Evolutionary conservation across 2,888 invertebrate species (phyloP), one percentile per base, ranked within the genome.

Genomic region (Megamerina dolium): DNA sequence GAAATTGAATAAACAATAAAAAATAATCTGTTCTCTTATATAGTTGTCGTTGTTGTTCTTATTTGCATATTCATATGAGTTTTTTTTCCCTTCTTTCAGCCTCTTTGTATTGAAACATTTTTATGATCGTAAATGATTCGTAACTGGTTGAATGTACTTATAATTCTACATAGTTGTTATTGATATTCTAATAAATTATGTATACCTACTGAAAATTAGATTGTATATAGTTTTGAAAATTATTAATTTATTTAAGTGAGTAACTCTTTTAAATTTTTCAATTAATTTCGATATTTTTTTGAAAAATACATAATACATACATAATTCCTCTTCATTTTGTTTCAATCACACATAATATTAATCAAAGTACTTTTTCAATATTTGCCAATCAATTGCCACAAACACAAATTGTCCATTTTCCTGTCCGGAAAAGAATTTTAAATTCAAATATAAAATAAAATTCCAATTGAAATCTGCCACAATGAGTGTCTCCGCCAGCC

Each of bases 361-460:
- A 61, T 64, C 64, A 63, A 53, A 58, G 54, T 54, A 53, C 36
- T 43, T 57, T 55, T 51, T 53, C 50, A 64, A 58, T 64, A 65
- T 65, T 65, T 66, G 63, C 63, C 66, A 65, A 65, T 65, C 64
- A 65, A 66, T 66, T 66, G 63, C 60, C 65, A 61, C 61, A 64
- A 65, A 66, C 65, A 64, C 63, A 66, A 65, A 65, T 66, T 65
- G 64, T 66, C 65, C 65, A 65, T 66, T 65, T 65, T 66, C 65
- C 65, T 66, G 64, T 57, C 48, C 54, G 56, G 66, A 62, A 65
- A 61, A 56, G 61, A 60, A 63, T 64, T 62, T 65, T 57, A 60
- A 65, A 62, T 60, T 57, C 61, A 59, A 64, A 62, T 65, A 65
- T 63, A 66, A 63, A 59, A 61, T 60, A 62, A 52, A 64, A 64